phyloP scores from a whole-genome alignment of 1,140 invertebrate genomes.

The Chymomyza costata region DNA sequence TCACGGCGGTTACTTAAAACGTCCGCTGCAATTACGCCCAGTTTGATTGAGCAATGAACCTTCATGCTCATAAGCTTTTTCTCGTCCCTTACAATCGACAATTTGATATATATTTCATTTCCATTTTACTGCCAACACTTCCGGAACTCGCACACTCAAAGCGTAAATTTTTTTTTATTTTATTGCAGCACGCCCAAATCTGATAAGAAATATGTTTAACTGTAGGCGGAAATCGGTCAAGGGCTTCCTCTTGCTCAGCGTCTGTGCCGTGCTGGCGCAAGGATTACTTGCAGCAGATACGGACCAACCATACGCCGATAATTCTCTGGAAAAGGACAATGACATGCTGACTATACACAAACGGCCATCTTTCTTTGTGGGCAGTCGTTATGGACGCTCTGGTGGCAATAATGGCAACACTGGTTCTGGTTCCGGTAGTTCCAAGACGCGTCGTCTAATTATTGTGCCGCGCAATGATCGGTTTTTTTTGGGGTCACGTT shows the following conservation, averaged over 20 bases:
- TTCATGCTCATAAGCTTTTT: background rate
- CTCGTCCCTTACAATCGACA: background rate
- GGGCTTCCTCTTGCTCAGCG: slow-evolving; percentile 38
- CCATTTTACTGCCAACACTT: too few relatives aligned
- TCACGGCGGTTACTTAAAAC: too few relatives aligned
- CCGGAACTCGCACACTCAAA: too few relatives aligned
- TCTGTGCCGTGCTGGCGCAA: slow-evolving; percentile 33
- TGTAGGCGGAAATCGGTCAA: slow-evolving; percentile 20
- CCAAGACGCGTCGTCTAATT: slow-evolving; percentile 52
- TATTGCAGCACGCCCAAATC: slow-evolving; percentile 10
- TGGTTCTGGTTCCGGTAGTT: slow-evolving; percentile 21
- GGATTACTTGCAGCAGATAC: slow-evolving; percentile 11
- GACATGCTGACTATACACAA: slow-evolving; percentile 35
- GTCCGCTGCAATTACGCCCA: slow-evolving; percentile 1
- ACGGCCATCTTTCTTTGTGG: slow-evolving; percentile 66
- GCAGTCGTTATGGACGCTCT: slow-evolving; percentile 71
- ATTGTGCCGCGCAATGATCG: slow-evolving; percentile 70
- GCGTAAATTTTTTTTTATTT: background rate
- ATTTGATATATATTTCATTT: too few relatives aligned
- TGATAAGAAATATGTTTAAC: slow-evolving; percentile 29
- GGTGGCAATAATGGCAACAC: slow-evolving; percentile 25
- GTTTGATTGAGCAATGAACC: background rate
- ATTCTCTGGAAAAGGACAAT: slow-evolving; percentile 30
- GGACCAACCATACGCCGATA: slow-evolving; percentile 28
- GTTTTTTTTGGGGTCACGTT: slow-evolving; percentile 71